Evolutionary conservation across 2,113 vertebrate genomes (phyloP).

Genomic region (Alligator mississippiensis): DNA sequence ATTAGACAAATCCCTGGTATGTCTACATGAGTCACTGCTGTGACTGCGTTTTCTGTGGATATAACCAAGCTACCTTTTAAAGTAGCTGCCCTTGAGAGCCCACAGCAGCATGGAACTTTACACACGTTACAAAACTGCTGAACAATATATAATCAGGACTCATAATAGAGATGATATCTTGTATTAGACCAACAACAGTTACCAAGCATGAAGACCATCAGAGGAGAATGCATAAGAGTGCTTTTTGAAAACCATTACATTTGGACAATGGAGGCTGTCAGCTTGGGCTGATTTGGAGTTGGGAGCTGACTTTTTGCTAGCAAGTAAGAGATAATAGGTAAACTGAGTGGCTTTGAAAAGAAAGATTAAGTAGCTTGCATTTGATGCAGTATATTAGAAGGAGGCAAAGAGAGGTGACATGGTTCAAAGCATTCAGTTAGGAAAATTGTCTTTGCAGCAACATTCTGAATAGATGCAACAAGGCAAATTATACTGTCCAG

Average conservation of each 20-base stretch:
- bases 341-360: background rate
- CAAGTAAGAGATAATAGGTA: background rate
- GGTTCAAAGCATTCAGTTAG: background rate
- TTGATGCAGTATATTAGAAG: background rate
- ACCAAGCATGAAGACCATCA: background rate
- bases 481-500: background rate
- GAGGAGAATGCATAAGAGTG: background rate
- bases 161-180: too few relatives aligned
- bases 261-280: background rate
- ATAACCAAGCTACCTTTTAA: too few relatives aligned
- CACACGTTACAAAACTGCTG: too few relatives aligned
- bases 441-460: background rate
- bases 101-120: too few relatives aligned
- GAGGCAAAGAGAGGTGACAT: background rate
- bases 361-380: background rate
- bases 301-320: background rate
- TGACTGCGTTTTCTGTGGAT: too few relatives aligned
- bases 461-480: background rate
- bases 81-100: too few relatives aligned
- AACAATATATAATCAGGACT: too few relatives aligned
- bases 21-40: too few relatives aligned
- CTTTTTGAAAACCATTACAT: background rate
- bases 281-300: background rate
- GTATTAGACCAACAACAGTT: too few relatives aligned
- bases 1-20: background rate